These are phyloP conservation scores for Xiphydria camelus DNA, from an alignment of 2,888 invertebrate species.

Conservation along the genomic window DNA sequence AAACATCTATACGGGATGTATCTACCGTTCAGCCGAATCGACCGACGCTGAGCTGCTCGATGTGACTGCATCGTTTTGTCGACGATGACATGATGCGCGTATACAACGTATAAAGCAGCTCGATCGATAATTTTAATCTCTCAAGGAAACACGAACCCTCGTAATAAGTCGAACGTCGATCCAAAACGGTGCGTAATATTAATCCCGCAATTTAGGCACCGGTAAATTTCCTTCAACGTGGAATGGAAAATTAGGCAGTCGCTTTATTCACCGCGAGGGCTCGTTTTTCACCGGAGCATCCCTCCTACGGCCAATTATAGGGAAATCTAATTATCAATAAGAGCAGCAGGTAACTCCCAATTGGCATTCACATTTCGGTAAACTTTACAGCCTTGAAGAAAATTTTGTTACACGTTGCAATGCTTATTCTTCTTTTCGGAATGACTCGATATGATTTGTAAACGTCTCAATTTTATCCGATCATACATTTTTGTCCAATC, in stretches of 20 bases:
- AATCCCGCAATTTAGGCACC: slow-evolving; percentile 7
- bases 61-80: too few relatives aligned
- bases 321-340: slow-evolving; percentile 1
- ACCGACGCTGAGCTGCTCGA: too few relatives aligned
- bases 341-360: not conserved
- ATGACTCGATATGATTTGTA: too few relatives aligned
- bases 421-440: too few relatives aligned
- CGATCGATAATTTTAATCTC: slow-evolving; percentile 10
- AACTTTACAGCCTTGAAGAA: too few relatives aligned
- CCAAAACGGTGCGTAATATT: slow-evolving; percentile 1
- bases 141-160: slow-evolving; percentile 7
- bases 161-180: not conserved
- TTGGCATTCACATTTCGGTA: too few relatives aligned
- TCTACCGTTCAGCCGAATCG: too few relatives aligned
- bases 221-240: slow-evolving; percentile 2
- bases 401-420: too few relatives aligned
- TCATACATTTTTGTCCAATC: too few relatives aligned
- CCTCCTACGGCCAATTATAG: slow-evolving; percentile 1
- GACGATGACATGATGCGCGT: too few relatives aligned
- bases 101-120: not conserved
- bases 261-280: not conserved
- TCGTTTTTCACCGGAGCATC: not conserved
- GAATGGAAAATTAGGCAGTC: not conserved
- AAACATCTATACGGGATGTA: too few relatives aligned
- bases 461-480: too few relatives aligned